Percentiles rank a stretch among this genome's conserved stretches.
phyloP scores from a whole-genome alignment of 2,888 invertebrate genomes.

The Polymixis lichenea region DNA sequence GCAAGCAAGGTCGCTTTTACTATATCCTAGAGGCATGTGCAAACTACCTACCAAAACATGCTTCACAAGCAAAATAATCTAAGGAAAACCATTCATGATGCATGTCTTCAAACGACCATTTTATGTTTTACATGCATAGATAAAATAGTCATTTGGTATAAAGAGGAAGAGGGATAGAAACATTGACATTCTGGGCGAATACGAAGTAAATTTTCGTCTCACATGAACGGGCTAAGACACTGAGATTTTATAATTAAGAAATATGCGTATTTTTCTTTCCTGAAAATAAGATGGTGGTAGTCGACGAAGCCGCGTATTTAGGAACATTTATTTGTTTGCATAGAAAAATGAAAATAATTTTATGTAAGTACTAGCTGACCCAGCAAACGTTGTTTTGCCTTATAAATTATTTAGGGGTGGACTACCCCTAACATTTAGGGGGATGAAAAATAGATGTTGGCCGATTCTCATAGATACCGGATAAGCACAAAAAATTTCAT shows the following conservation, averaged over 20 bases:
- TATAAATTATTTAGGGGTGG: too few relatives aligned
- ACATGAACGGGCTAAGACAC: not conserved
- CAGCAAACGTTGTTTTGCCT: too few relatives aligned
- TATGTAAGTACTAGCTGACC: too few relatives aligned
- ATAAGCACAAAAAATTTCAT: too few relatives aligned
- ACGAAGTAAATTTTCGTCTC: not conserved
- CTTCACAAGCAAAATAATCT: slow-evolving; percentile 11
- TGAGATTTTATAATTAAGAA: not conserved
- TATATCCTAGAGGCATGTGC: slow-evolving; percentile 23
- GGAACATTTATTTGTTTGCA: not conserved
- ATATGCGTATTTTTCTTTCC: not conserved
- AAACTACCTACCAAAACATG: slow-evolving; percentile 16
- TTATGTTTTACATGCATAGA: slow-evolving; percentile 23
- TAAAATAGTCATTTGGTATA: slow-evolving; percentile 5
- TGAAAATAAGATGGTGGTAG: slow-evolving; percentile 13
- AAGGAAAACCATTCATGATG: slow-evolving; percentile 7
- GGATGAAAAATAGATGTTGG: too few relatives aligned
- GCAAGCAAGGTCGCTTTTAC: slow-evolving; percentile 1
- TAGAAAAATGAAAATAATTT: too few relatives aligned
- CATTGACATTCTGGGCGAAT: not conserved
- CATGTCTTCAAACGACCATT: not conserved
- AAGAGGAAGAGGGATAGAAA: not conserved
- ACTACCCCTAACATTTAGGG: too few relatives aligned
- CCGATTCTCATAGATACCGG: too few relatives aligned
- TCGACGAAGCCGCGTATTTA: slow-evolving; percentile 13